phyloP scores from a whole-genome alignment of 2,888 invertebrate genomes.

The Omphaloscelis lunosa region DNA sequence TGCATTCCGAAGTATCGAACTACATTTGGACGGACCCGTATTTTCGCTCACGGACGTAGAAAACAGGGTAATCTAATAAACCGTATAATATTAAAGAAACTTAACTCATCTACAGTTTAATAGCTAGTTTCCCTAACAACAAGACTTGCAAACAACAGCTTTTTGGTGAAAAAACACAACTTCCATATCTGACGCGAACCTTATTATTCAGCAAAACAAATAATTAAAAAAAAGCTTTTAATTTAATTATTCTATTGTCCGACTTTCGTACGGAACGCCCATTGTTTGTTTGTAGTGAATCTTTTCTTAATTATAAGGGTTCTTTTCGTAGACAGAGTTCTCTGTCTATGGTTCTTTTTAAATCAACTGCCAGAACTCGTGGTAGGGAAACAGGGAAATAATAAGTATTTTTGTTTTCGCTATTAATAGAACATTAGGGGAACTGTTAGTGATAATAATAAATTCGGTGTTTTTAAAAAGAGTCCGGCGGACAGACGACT shows the following conservation, averaged over 20 bases:
- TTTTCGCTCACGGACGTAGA: no score
- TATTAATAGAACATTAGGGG: slow-evolving; percentile 13
- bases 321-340: neutral
- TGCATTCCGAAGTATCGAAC: no score
- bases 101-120: neutral
- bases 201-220: slow-evolving; percentile 40
- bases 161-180: neutral
- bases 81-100: neutral
- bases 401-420: slow-evolving; percentile 6
- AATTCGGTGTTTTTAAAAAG: neutral
- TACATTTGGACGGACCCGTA: no score
- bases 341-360: slow-evolving; percentile 38
- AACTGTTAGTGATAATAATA: slow-evolving; percentile 6
- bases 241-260: slow-evolving; percentile 62
- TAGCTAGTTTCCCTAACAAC: neutral
- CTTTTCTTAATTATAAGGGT: slow-evolving; percentile 62
- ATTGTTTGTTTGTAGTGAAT: slow-evolving; percentile 58
- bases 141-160: slow-evolving; percentile 20
- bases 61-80: neutral
- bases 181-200: slow-evolving; percentile 39
- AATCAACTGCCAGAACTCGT: slow-evolving; percentile 28
- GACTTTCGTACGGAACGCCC: slow-evolving; percentile 22
- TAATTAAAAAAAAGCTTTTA: slow-evolving; percentile 42
- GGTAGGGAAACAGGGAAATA: neutral
- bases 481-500: no score